Evolutionary conservation across 2,888 invertebrate species (phyloP), one percentile per base, ranked within the genome.

Genomic region (Teinopalpus imperialis): DNA sequence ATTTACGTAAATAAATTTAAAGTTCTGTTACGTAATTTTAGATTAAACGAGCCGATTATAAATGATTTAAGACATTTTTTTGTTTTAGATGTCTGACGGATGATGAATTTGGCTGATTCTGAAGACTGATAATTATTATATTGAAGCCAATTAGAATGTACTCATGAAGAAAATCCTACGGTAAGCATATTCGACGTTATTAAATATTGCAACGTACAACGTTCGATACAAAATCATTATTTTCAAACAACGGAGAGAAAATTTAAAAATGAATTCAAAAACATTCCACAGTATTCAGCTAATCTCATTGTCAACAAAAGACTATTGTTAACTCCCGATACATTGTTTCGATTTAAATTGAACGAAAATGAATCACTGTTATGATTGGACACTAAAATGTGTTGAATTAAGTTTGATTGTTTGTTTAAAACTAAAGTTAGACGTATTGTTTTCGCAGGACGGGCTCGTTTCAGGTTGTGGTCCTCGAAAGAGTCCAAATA

Each of bases 221-320:
- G 16, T 51, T 54, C 51, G 43, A 57, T 55, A 53, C 53, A 57
- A 48, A 52, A 54, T 46, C 49, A 57, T 57, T 62, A 60, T 64
- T 81, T 74, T 70, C 66, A 79, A 83, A 85, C 85, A 85, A 80
- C 78, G 73, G 72, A 78, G 81, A 71, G 81, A 82, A 80, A 70
- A 79, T 77, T 81, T 63, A 61, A 64, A 63, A 59, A 62, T 73
- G 73, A 79, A 79, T 77, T 79, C 79, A 85, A 81, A 45, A 87
- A 87, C 86, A 88, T 81, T 78, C 79, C 73, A 74, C 77, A 76
- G 78, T 74, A 83, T 86, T 86, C 83, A 85, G 86, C 86, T 87
- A 86, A 88, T 87, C 85, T 82, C 70, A 73, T 62, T 74, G 77
- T 79, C 81, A 81, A 88, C 85, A 88, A 86, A 82, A 72, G 81